These are phyloP conservation scores for Noctua janthe DNA, from an alignment of 2,888 invertebrate species.

Conservation along the genomic window DNA sequence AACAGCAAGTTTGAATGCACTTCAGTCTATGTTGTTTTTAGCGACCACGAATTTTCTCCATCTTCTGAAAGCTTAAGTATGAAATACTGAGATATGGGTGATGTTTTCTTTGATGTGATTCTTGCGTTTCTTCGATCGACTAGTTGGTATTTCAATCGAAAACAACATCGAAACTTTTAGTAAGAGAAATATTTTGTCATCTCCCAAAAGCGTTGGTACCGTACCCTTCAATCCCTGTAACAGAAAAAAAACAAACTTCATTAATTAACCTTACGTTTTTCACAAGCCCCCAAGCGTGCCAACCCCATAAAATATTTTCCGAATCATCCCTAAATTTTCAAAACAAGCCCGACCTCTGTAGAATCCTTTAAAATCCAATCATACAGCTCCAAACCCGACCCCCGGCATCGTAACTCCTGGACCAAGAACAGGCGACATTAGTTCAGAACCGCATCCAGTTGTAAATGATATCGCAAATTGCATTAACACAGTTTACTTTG, in stretches of 20 bases:
- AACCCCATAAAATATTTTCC: slow-evolving; percentile 3
- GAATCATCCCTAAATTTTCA: slow-evolving; percentile 16
- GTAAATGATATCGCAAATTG: slow-evolving; percentile 84
- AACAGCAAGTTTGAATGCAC: slow-evolving; percentile 65
- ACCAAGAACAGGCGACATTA: slow-evolving; percentile 74
- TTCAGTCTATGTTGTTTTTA: slow-evolving; percentile 61
- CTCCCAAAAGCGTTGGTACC: background rate
- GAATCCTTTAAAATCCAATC: slow-evolving; percentile 43
- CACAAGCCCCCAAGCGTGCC: background rate
- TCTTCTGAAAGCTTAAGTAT: slow-evolving; percentile 50
- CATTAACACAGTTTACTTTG: slow-evolving; percentile 77
- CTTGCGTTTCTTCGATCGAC: background rate
- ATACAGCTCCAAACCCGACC: slow-evolving; percentile 13
- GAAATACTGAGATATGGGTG: slow-evolving; percentile 32
- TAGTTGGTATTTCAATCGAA: background rate
- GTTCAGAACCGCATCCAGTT: slow-evolving; percentile 74
- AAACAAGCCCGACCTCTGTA: slow-evolving; percentile 20
- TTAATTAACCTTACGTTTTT: background rate
- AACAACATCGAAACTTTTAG: background rate
- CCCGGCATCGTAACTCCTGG: slow-evolving; percentile 36
- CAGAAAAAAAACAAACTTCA: background rate
- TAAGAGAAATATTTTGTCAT: background rate
- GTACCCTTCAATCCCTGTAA: background rate
- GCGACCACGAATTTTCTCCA: slow-evolving; percentile 52
- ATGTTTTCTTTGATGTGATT: slow-evolving; percentile 29